Base-by-base conservation (phyloP, 2,113 vertebrate species). In the Plestiodon gilberti region DNA sequence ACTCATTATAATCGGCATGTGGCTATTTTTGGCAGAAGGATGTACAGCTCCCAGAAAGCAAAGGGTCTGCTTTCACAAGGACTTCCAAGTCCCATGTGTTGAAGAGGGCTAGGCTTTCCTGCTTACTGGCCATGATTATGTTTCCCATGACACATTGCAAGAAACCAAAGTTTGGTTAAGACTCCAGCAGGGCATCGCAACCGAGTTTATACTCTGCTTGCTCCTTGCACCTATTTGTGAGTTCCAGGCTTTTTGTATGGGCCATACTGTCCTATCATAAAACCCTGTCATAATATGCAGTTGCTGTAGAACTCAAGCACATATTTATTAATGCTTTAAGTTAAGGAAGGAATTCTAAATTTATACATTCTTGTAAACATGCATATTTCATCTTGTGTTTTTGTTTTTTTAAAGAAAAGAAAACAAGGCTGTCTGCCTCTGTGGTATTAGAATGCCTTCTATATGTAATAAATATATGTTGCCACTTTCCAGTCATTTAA, bases 311-410 rank as follows among this genome's bases (percentile, higher is more conserved):
- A 6, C 1, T 17, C 55, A 43, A 3, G 0, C n/a, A 6, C 55
- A 0, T 59, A 81, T 88, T 57, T 67, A 57, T 82, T 81, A 13
- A 71, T 33, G 11, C 25, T 38, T 48, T 23, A 61, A 30, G 4
- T 40, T 38, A 78, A 33, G 23, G 69, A 55, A 77, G 38, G 17
- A 62, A 4, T 6, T 13, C 4, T 78, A 35, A 28, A 14, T 62
- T 13, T 71, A 64, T 88, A 6, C n/a, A 38, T 40, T 82, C 64
- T 67, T 59, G 33, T 59, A 52, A 86, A 70, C 30, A 2, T 1
- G 0, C 57, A 83, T 76, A 3, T 82, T 84, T 18, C 30, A 6
- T 22, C 1, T 48, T 18, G 33, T 15, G 13, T 0, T 0, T 0
- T 40, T 80, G 62, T 48, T 55, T n/a, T n/a, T n/a, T n/a, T n/a